Percentiles rank a stretch among this genome's conserved stretches.
phyloP scores from a whole-genome alignment of 92 coral and sea anemone species.

The Porites evermanni region DNA sequence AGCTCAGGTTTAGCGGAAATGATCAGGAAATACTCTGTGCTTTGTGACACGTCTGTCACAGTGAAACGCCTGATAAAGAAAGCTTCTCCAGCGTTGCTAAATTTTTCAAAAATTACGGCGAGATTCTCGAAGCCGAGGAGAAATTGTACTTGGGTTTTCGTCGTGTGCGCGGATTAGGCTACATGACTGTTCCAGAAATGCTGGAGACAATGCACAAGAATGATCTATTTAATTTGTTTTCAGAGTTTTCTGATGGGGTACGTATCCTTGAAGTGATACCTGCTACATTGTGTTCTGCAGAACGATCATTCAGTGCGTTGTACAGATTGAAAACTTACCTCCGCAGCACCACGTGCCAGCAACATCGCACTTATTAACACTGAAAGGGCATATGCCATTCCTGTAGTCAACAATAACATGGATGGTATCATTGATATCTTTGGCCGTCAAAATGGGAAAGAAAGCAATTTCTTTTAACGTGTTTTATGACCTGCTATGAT shows the following conservation, averaged over 20 bases:
- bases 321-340: conserved; percentile 29
- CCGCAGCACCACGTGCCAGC: too few relatives aligned
- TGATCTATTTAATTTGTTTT: conserved; percentile 25
- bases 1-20: not conserved
- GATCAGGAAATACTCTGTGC: conserved; percentile 31
- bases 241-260: conserved; percentile 27
- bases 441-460: too few relatives aligned
- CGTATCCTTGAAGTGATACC: conserved; percentile 35
- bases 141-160: conserved; percentile 22
- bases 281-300: conserved; percentile 40
- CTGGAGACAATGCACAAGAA: conserved; percentile 24
- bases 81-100: conserved; percentile 44
- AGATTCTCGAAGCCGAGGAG: conserved; percentile 41
- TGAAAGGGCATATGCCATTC: too few relatives aligned
- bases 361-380: too few relatives aligned
- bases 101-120: conserved; percentile 31
- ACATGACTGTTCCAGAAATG: conserved; percentile 27
- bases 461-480: too few relatives aligned
- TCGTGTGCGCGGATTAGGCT: too few relatives aligned
- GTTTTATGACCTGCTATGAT: too few relatives aligned
- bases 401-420: too few relatives aligned
- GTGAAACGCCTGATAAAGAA: conserved; percentile 22
- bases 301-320: conserved; percentile 36
- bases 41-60: conserved; percentile 25
- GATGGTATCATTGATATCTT: too few relatives aligned